Evolutionary conservation across 2,888 invertebrate species (phyloP), one percentile per base, ranked within the genome.

Genomic region (Teinopalpus imperialis): DNA sequence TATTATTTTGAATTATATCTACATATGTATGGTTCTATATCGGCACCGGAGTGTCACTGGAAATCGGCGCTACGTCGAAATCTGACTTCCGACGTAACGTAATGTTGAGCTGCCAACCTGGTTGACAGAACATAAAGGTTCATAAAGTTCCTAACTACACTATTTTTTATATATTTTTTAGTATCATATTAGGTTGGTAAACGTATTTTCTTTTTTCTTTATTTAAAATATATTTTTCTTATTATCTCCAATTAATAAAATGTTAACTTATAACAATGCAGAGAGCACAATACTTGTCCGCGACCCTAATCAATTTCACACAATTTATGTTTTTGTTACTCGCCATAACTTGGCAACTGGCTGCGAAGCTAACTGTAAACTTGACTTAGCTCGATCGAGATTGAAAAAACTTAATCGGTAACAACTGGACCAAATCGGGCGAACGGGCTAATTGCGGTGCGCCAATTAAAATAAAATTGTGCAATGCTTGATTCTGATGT

Each of bases 391-490:
- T 65, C 57, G 70, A 67, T 59, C 73, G 66, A 53, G 59, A 67
- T 63, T 63, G 73, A 78, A 86, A 87, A 85, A 87, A 85, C 74
- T 76, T 75, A 81, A 85, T 83, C 81, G 81, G 61, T 80, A 82
- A 80, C 80, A 86, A 87, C 81, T 86, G 85, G 87, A 86, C 83
- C 87, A 75, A 83, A 87, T 86, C 86, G 71, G 72, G 69, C 74
- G 69, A 72, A 69, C 69, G 73, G 64, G 72, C 63, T 83, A 81
- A 85, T 87, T 78, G 75, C 69, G 54, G 59, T 58, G 62, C 60
- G 61, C 66, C 80, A 81, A 85, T 85, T 83, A 81, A 68, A 62
- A 66, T 65, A 52, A 73, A 78, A 78, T 86, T 85, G 82, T 82
- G 83, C 81, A 85, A 85, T 79, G 81, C 72, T 69, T 72, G 69